phyloP scores from a whole-genome alignment of 2,797 vertebrate species.

The Botia kubotai region DNA sequence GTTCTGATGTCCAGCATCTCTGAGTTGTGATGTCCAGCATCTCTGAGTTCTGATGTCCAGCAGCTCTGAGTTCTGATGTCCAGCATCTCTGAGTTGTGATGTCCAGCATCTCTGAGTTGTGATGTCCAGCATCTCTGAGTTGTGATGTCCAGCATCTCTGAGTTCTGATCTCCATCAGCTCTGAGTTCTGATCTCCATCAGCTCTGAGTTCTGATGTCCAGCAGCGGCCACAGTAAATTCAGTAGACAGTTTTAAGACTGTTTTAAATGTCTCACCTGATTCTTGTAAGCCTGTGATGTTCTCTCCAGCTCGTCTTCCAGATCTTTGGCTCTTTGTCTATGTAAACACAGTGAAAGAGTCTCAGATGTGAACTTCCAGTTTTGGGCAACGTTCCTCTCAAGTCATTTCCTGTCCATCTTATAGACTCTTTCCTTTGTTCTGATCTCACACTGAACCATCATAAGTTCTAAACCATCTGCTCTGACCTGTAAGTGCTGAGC shows the following conservation, averaged over 20 bases:
- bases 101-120: no score
- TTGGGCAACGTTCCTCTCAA: background rate
- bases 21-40: no score
- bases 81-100: no score
- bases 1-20: no score
- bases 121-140: no score
- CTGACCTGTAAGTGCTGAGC: conserved; percentile 87
- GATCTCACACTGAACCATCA: background rate
- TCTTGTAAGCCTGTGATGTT: conserved; percentile 90
- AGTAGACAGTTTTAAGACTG: background rate
- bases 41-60: no score
- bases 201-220: no score
- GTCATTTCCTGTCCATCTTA: conserved; percentile 5
- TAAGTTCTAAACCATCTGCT: background rate
- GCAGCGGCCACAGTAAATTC: no score
- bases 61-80: no score
- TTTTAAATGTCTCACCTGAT: conserved; percentile 75
- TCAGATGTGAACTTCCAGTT: conserved; percentile 24
- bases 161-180: no score
- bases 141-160: no score
- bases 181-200: no score
- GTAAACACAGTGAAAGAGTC: conserved; percentile 18
- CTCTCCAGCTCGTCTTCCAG: conserved; percentile 93
- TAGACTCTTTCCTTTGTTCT: conserved; percentile 1
- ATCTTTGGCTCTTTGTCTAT: conserved; percentile 87